Evolutionary conservation across 2,113 vertebrate species (phyloP).

Genomic region (Lepus americanus): DNA sequence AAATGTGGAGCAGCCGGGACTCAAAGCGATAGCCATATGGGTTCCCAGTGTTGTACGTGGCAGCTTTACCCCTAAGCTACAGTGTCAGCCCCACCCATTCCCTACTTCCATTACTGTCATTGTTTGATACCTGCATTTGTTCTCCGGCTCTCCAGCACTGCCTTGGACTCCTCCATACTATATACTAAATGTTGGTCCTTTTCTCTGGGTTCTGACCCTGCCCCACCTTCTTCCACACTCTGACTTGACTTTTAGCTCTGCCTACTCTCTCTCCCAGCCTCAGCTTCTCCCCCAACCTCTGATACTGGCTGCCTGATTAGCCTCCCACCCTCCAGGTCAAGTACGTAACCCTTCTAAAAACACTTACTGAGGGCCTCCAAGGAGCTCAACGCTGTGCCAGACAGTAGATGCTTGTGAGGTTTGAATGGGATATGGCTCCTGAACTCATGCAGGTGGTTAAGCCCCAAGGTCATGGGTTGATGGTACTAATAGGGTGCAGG

Average conservation of each 20-base stretch:
- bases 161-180: background rate
- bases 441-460: no score
- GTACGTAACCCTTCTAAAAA: background rate
- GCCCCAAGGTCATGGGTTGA: no score
- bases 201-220: background rate
- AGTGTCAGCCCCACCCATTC: background rate
- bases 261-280: background rate
- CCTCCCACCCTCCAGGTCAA: background rate
- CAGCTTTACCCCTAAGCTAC: no score
- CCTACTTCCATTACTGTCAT: background rate
- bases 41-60: no score
- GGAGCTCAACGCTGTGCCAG: background rate
- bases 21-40: no score
- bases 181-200: background rate
- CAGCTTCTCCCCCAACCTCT: background rate
- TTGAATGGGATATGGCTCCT: no score
- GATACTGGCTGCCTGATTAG: background rate
- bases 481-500: no score
- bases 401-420: background rate
- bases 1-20: no score
- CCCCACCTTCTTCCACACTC: background rate
- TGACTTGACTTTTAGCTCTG: slow-evolving; percentile 19
- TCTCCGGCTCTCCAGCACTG: no score
- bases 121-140: background rate
- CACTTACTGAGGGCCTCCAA: background rate